phyloP scores from a whole-genome alignment of 1,140 invertebrate species.

The Zaprionus kolodkinae region DNA sequence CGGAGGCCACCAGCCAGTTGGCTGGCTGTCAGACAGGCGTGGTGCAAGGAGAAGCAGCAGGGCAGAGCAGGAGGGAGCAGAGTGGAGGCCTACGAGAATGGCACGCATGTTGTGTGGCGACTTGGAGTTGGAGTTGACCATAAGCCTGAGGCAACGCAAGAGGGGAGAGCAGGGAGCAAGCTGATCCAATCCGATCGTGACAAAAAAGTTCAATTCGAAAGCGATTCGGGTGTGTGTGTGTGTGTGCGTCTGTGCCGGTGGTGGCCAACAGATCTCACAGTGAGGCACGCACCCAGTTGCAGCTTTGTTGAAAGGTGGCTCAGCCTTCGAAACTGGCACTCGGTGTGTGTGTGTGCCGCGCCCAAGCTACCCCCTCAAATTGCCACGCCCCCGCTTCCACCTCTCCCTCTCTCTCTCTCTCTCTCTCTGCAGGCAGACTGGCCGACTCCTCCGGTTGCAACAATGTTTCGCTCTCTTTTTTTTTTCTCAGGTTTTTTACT shows the following conservation, averaged over 20 bases:
- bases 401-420: no score
- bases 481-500: conserved; percentile 35
- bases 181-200: conserved; percentile 52
- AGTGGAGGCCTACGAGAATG: conserved; percentile 55
- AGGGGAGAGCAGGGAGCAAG: background rate
- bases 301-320: conserved; percentile 72
- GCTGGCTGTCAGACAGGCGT: conserved; percentile 18
- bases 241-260: conserved; percentile 45
- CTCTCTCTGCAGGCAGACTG: conserved; percentile 6
- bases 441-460: conserved; percentile 38
- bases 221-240: conserved; percentile 62
- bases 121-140: conserved; percentile 16
- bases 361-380: conserved; percentile 35
- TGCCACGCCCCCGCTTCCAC: background rate
- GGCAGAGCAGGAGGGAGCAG: background rate
- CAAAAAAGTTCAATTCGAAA: conserved; percentile 81
- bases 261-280: conserved; percentile 51
- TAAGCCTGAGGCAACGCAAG: background rate
- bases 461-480: conserved; percentile 23
- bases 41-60: background rate
- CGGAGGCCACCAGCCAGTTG: conserved; percentile 7
- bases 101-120: conserved; percentile 47
- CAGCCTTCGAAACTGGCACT: conserved; percentile 78
- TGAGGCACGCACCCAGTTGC: conserved; percentile 67
- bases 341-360: conserved; percentile 60